These are phyloP conservation scores for Ellobium chinense DNA, from an alignment of 2,888 invertebrate genomes.

Conservation along the genomic window DNA sequence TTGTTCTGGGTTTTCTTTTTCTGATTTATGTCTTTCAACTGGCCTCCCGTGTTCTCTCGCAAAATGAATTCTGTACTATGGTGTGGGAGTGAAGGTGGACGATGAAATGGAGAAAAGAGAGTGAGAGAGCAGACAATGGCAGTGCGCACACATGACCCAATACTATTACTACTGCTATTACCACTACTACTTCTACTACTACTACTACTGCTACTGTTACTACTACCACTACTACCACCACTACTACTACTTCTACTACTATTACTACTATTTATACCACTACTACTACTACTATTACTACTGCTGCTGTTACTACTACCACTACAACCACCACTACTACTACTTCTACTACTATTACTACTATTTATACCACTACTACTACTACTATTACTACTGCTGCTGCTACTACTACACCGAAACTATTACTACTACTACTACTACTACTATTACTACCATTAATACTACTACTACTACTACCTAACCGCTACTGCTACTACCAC, in stretches of 20 bases:
- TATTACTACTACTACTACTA: too few species aligned
- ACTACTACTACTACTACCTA: too few species aligned
- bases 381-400: too few species aligned
- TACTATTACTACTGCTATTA: conserved; percentile 32
- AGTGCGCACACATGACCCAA: too few species aligned
- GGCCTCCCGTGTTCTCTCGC: too few species aligned
- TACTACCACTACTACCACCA: conserved; percentile 20
- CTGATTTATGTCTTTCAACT: too few species aligned
- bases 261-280: conserved; percentile 26
- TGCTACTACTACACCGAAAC: too few species aligned
- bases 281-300: conserved; percentile 34
- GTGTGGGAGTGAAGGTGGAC: background rate
- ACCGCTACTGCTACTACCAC: conserved; percentile 11
- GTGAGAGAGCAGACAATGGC: too few species aligned
- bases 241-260: conserved; percentile 30
- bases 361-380: background rate
- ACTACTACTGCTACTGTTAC: conserved; percentile 32
- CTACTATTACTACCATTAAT: too few species aligned
- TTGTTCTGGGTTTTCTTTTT: too few species aligned
- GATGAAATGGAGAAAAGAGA: too few species aligned
- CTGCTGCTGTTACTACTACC: conserved; percentile 21
- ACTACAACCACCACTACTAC: conserved; percentile 25
- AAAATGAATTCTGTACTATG: too few species aligned
- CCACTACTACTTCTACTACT: conserved; percentile 30
- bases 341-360: conserved; percentile 26